Evolutionary conservation across 1,140 invertebrate species (phyloP).

Genomic region (Aricia agestis): DNA sequence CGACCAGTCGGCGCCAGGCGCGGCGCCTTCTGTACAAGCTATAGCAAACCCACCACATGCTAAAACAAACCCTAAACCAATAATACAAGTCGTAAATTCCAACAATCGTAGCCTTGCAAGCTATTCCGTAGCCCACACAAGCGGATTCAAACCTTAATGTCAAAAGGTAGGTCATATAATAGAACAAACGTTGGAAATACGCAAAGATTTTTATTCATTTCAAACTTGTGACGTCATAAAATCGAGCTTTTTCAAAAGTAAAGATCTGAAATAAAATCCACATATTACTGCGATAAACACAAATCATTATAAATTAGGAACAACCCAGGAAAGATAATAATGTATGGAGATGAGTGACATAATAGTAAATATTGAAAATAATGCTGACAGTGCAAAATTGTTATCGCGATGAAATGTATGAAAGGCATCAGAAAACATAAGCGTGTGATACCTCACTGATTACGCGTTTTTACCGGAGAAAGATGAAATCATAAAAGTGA

Average conservation of each 20-base stretch:
- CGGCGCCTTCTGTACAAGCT: slow-evolving; percentile 66
- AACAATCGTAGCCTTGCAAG: background rate
- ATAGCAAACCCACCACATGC: slow-evolving; percentile 27
- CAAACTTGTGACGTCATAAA: slow-evolving; percentile 14
- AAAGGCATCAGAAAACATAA: background rate
- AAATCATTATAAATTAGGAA: too few species aligned
- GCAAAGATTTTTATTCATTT: slow-evolving; percentile 15
- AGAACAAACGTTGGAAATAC: background rate
- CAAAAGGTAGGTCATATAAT: background rate
- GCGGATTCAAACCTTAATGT: background rate
- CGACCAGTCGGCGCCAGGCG: slow-evolving; percentile 67
- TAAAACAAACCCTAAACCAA: slow-evolving; percentile 31
- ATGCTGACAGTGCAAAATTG: background rate
- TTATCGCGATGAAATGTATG: background rate
- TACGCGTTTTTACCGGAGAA: background rate
- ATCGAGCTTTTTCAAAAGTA: background rate
- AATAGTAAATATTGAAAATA: background rate
- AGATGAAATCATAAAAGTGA: too few species aligned
- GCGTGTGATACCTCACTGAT: background rate
- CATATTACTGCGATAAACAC: too few species aligned
- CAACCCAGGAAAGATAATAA: too few species aligned
- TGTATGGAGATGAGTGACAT: too few species aligned
- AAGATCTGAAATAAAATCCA: background rate
- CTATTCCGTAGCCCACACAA: background rate
- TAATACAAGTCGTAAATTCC: slow-evolving; percentile 20